A percentile compares a stretch with the other conserved stretches of the same genome.
These are phyloP conservation scores for Chrysolina haemoptera DNA, from an alignment of 2,888 invertebrate species.

Conservation along the genomic window DNA sequence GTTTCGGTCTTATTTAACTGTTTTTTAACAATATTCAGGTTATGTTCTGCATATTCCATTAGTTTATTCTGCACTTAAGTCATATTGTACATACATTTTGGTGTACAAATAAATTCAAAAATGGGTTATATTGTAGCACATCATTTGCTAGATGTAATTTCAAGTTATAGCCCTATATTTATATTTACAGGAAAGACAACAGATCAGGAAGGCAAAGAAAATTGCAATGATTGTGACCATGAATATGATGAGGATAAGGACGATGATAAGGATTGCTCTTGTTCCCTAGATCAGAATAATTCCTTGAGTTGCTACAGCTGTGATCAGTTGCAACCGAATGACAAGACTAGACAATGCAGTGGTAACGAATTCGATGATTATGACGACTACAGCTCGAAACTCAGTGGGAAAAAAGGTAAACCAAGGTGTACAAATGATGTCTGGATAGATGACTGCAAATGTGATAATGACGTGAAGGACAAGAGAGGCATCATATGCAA, in stretches of 20 bases:
- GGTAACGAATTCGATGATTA: constrained; percentile 21
- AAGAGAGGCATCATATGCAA: constrained; percentile 60
- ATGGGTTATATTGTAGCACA: too few species aligned
- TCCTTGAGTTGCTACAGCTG: constrained; percentile 51
- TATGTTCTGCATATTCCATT: too few species aligned
- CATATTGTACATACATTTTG: too few species aligned
- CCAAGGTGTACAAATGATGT: constrained; percentile 60
- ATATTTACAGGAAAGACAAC: constrained; percentile 55
- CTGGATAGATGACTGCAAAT: constrained; percentile 65
- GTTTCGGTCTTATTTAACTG: too few species aligned
- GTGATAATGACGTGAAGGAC: constrained; percentile 59
- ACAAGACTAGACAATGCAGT: constrained; percentile 31
- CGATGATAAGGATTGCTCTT: constrained; percentile 56
- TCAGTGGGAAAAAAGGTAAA: constrained; percentile 56
- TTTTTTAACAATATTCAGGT: too few species aligned
- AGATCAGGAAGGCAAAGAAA: constrained; percentile 68
- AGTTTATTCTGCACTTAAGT: too few species aligned
- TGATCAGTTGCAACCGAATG: constrained; percentile 48
- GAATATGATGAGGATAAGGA: constrained; percentile 58
- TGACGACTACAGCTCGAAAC: constrained; percentile 22
- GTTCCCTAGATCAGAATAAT: constrained; percentile 43
- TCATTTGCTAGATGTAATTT: too few species aligned
- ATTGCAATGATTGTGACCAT: constrained; percentile 68
- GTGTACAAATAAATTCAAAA: too few species aligned
- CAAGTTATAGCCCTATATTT: not conserved